Evolutionary conservation across 2,888 invertebrate species (phyloP).

Genomic region (Megamerina dolium): DNA sequence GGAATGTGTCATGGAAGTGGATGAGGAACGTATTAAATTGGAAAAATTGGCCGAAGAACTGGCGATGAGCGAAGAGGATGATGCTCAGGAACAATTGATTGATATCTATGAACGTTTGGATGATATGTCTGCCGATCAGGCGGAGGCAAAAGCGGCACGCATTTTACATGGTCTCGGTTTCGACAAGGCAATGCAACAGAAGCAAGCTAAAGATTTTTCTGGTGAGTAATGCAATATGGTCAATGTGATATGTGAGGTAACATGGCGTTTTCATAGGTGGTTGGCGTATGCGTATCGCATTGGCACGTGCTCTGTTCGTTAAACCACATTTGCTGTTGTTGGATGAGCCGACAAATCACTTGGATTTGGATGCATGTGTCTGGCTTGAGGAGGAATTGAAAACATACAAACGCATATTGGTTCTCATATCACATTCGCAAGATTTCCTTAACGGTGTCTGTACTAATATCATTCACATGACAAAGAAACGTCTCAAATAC

Average conservation of each 20-base stretch:
- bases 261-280: conserved; percentile 57
- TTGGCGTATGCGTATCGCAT: conserved; percentile 98
- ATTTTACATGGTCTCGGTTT: conserved; percentile 97
- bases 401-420: conserved; percentile 92
- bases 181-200: conserved; percentile 74
- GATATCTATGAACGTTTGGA: conserved; percentile 97
- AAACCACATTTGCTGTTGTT: conserved; percentile 94
- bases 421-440: conserved; percentile 98
- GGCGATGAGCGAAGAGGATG: conserved; percentile 80
- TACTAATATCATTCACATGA: conserved; percentile 93
- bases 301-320: conserved; percentile 93
- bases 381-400: conserved; percentile 99
- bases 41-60: conserved; percentile 90
- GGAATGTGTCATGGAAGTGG: conserved; percentile 97
- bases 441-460: conserved; percentile 98
- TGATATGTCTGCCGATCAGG: conserved; percentile 92
- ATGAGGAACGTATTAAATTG: conserved; percentile 83
- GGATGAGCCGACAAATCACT: conserved; percentile 98
- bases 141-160: conserved; percentile 88
- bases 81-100: conserved; percentile 91
- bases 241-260: not conserved
- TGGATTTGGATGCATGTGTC: conserved; percentile 98
- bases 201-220: conserved; percentile 82
- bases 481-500: conserved; percentile 87
- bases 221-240: conserved; percentile 22